Base-by-base conservation (phyloP, 2,797 vertebrate genomes). In the Anguilla anguilla region DNA sequence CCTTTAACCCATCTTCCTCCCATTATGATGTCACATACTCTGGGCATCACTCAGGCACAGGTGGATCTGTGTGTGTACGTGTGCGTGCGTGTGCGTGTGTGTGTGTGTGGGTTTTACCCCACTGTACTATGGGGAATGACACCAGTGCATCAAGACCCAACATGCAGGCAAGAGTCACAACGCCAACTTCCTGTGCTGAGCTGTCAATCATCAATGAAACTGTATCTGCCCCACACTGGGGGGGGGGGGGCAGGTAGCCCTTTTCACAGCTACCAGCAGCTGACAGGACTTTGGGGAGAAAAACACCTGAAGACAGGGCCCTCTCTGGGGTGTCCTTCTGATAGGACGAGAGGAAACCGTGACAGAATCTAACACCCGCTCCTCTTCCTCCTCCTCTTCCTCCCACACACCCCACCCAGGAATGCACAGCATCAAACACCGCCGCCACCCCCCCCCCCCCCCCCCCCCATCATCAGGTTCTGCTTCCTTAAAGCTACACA, bases 131-230 rank as follows among this genome's bases (percentile, higher is more conserved):
- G 31, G 15, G 31, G 15, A 2, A 35, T 59, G 55, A 61, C 1
- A 17, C 49, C n/a, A 53, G 57, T 10, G 35, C n/a, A 55, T 59
- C 86, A 81, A 82, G 57, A 83, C 22, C 86, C 25, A 57, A 67
- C 43, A 51, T n/a, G 35, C 39, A 83, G 55, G 17, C 17, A 17
- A 59, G 46, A 92, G 92, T 94, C 93, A 91, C 90, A 86, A 91
- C 86, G 92, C 91, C 91, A 88, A 86, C 17, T 64, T 85, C 43
- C 74, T 79, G n/a, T 6, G 89, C 84, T 77, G 86, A 61, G 87
- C 89, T 85, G 89, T 92, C 92, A 90, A 89, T 92, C 90, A 89
- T 90, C 88, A 92, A 89, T 19, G 59, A 93, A 91, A 93, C 92
- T 55, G 89, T 81, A 81, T 81, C 77, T 3, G 39, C 9, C 17